Base-by-base conservation (phyloP, 2,797 vertebrate species). In the Paguma larvata region DNA sequence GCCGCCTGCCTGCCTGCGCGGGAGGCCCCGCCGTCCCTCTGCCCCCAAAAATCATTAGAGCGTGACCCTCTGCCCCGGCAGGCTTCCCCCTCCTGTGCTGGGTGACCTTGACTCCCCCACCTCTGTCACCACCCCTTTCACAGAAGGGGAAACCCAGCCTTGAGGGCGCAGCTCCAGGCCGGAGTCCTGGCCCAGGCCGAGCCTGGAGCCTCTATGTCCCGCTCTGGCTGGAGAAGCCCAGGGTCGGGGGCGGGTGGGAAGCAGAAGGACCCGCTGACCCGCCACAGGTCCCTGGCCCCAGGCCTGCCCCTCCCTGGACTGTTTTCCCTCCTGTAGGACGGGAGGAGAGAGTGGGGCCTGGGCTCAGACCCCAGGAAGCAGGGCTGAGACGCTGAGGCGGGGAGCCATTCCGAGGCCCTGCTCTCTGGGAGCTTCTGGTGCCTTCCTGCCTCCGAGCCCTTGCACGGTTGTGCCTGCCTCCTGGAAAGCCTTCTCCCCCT, bases 271-370 rank as follows among this genome's bases (percentile, higher is more conserved):
- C 75, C 38, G 13, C 10, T 14, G 67, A 30, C 27, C 56, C 30
- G 2, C 12, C 0, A 16, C 1, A 8, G 41, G 34, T 2, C 15
- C 59, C 7, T 7, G 34, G n/a, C 23, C 83, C 19, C 21, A 11
- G 68, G 53, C 53, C 77, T 34, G 32, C 38, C 16, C 15, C 5
- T 18, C 68, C 14, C 3, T 11, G 10, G 75, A 72, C 6, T 0
- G 65, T 16, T 86, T 73, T 86, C 38, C 48, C 13, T 75, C 59
- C 32, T 68, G 41, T 16, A 41, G 96, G 98, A 9, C 75, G 98
- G 14, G 99, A 98, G 21, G 99, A 98, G 0, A 99, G 98, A 89
- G 6, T 10, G 19, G 62, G 13, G 2, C 5, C n/a, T 4, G 0
- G 1, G 59, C 48, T 83, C 32, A 32, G 56, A 82, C 13, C 41